phyloP scores from a whole-genome alignment of 2,797 vertebrate species.

The Leuciscus waleckii region DNA sequence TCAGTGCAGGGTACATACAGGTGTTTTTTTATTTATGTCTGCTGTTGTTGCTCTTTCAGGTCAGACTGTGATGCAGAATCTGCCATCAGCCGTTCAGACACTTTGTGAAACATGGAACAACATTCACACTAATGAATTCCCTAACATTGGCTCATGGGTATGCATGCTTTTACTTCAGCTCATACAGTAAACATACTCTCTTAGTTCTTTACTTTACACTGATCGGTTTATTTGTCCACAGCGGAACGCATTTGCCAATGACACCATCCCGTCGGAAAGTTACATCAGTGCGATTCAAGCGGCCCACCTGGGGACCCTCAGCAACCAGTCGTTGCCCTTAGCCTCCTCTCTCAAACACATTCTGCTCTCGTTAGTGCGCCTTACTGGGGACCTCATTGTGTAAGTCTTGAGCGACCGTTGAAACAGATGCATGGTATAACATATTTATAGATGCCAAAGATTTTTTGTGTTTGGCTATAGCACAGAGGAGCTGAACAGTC shows the following conservation, averaged over 20 bases:
- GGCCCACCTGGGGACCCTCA: slow-evolving; percentile 92
- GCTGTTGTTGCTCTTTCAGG: slow-evolving; percentile 73
- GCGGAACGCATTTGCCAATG: slow-evolving; percentile 98
- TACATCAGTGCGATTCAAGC: slow-evolving; percentile 98
- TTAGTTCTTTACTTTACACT: not conserved
- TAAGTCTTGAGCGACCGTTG: slow-evolving; percentile 76
- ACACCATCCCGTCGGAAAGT: slow-evolving; percentile 96
- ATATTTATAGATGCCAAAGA: not conserved
- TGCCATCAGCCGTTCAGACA: slow-evolving; percentile 90
- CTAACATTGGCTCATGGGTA: slow-evolving; percentile 98
- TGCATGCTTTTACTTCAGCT: slow-evolving; percentile 55
- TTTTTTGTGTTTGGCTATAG: slow-evolving; percentile 70
- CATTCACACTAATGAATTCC: slow-evolving; percentile 96
- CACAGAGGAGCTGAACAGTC: slow-evolving; percentile 90
- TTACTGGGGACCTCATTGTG: slow-evolving; percentile 96
- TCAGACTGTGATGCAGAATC: slow-evolving; percentile 89
- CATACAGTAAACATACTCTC: not conserved
- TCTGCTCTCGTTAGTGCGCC: slow-evolving; percentile 92
- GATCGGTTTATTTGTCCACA: slow-evolving; percentile 62
- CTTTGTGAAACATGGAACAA: slow-evolving; percentile 95
- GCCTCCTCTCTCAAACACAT: slow-evolving; percentile 95
- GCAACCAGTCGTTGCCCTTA: slow-evolving; percentile 91
- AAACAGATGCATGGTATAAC: not conserved
- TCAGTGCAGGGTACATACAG: slow-evolving; percentile 3
- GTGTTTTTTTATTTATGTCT: not conserved